Base-by-base conservation (phyloP, 2,797 vertebrate genomes). In the Notoglanidium macrostoma region DNA sequence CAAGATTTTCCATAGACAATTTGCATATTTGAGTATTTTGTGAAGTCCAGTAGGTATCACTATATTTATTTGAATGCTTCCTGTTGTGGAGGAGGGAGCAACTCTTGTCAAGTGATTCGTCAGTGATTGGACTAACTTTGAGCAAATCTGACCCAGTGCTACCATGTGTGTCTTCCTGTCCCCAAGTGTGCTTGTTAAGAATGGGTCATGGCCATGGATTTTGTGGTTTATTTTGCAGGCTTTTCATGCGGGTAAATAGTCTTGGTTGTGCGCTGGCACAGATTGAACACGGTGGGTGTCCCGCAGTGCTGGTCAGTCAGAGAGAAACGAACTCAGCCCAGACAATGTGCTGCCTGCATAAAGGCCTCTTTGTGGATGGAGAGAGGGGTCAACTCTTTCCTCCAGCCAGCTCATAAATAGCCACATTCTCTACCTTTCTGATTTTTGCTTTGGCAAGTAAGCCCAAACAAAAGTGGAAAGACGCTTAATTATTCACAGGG, bases 301-400 rank as follows among this genome's bases (percentile, higher is more conserved):
- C 95, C 79, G 95, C 63, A 90, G 95, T 93, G 96, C 94, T 95
- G 95, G 96, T 96, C 96, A 95, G 94, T 94, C 93, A 92, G 89
- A 92, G 89, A 90, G 94, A 92, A 95, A 94, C 92, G 92, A 89
- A 94, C 91, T 89, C 86, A 89, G 92, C 90, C 94, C 94, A 93
- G 93, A 94, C 93, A 94, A 94, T 95, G 93, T 92, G 90, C 90
- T 90, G 88, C 76, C 15, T 74, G 90, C 92, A 96, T 96, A 96
- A 96, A 95, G 91, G 93, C 89, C 91, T 93, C 94, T 95, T 96
- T 96, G 96, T 96, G 91, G 93, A 67, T 86, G 85, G 51, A 88
- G 92, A 94, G 93, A 85, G 90, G 94, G 96, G 96, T 96, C 96
- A 95, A 93, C 94, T 93, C 94, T 92, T 92, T 94, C 92, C 87